Evolutionary conservation across 2,888 invertebrate species (phyloP).

Genomic region (Macrophya alboannulata): DNA sequence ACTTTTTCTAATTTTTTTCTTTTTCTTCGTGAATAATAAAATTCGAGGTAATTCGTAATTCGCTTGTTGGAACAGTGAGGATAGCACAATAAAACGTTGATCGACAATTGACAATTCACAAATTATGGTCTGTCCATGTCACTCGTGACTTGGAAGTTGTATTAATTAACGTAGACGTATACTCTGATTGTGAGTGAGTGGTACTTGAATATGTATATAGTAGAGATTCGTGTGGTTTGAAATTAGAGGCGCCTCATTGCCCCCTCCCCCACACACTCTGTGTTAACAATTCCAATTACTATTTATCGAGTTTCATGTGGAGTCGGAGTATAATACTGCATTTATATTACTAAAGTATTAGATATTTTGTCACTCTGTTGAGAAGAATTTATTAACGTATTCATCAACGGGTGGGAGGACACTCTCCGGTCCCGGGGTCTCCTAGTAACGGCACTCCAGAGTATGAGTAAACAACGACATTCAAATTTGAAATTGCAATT

Average conservation of each 20-base stretch:
- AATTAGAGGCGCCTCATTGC: conserved; percentile 13
- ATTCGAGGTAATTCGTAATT: neutral
- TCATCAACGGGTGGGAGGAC: neutral
- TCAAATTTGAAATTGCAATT: conserved; percentile 2
- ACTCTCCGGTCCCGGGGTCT: neutral
- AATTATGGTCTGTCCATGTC: neutral
- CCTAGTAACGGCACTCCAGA: neutral
- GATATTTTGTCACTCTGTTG: neutral
- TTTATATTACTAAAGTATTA: neutral
- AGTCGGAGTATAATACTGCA: neutral
- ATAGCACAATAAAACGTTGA: neutral
- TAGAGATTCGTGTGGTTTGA: neutral
- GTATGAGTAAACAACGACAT: conserved; percentile 11
- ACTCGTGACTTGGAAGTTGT: neutral
- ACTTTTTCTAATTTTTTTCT: neutral
- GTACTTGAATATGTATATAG: neutral
- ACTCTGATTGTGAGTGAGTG: conserved; percentile 9
- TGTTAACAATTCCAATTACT: conserved; percentile 40
- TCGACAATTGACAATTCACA: neutral
- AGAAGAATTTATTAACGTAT: neutral
- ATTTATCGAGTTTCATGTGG: conserved; percentile 26
- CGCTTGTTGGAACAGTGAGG: neutral
- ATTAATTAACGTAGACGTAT: conserved; percentile 23
- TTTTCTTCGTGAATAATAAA: neutral
- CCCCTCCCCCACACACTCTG: neutral